Conservation (phyloP, 1,140 invertebrate species). For the Drosophila suzukii region DNA sequence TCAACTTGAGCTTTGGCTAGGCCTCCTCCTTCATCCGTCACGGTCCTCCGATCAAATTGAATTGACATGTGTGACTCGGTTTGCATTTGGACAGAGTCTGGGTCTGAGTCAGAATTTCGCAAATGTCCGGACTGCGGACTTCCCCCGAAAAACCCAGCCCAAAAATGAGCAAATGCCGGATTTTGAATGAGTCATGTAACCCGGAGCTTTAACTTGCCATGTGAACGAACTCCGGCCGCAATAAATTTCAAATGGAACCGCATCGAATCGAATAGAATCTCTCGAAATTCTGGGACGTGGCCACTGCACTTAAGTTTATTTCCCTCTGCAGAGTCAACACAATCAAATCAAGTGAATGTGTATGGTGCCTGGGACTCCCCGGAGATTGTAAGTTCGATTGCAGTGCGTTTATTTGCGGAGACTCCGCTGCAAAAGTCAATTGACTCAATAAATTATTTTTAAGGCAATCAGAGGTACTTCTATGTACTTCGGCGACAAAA, state of each 20-base stretch:
- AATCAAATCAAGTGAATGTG: slow-evolving; percentile 49
- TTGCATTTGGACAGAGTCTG: slow-evolving; percentile 33
- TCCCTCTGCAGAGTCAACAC: slow-evolving; percentile 63
- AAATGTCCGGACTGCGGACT: slow-evolving; percentile 12
- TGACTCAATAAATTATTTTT: slow-evolving; percentile 83
- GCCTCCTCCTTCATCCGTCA: slow-evolving; percentile 37
- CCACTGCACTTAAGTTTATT: slow-evolving; percentile 63
- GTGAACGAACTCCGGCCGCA: slow-evolving; percentile 78
- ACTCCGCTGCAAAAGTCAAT: slow-evolving; percentile 76
- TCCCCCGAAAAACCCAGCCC: not conserved
- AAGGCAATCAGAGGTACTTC: slow-evolving; percentile 73
- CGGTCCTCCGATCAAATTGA: slow-evolving; percentile 64
- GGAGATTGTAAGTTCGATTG: slow-evolving; percentile 74
- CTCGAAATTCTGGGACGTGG: slow-evolving; percentile 24
- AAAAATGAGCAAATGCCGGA: slow-evolving; percentile 47
- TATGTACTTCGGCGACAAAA: slow-evolving; percentile 57
- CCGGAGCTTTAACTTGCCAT: slow-evolving; percentile 74
- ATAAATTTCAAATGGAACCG: slow-evolving; percentile 77
- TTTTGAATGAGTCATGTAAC: slow-evolving; percentile 71
- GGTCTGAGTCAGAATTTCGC: slow-evolving; percentile 17
- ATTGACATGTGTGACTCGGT: slow-evolving; percentile 74
- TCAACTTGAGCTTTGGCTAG: slow-evolving; percentile 20
- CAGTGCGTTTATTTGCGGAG: slow-evolving; percentile 77
- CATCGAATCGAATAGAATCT: slow-evolving; percentile 14
- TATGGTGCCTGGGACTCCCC: slow-evolving; percentile 17